phyloP scores from a whole-genome alignment of 1,140 invertebrate genomes.

The Pemphigus obesinymphae region DNA sequence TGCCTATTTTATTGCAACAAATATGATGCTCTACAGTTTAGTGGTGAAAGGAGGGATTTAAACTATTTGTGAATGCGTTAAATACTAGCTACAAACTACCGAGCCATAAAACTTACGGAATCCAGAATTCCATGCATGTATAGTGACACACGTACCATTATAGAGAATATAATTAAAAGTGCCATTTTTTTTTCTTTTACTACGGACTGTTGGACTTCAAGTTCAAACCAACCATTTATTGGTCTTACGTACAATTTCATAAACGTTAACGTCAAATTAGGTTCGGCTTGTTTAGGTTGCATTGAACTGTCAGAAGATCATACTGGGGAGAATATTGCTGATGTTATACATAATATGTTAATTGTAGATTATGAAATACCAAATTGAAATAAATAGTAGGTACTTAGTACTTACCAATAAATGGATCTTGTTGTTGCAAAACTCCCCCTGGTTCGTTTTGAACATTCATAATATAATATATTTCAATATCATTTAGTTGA shows the following conservation, averaged over 20 bases:
- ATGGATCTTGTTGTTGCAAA: no score
- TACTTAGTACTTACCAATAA: no score
- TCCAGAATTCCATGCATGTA: not conserved
- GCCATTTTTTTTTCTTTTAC: not conserved
- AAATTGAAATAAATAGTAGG: not conserved
- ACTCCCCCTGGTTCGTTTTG: no score
- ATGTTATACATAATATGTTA: not conserved
- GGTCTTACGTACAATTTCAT: not conserved
- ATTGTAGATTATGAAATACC: not conserved
- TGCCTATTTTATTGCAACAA: not conserved
- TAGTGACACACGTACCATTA: not conserved
- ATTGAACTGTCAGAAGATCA: not conserved
- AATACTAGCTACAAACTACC: not conserved
- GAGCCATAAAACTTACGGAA: not conserved
- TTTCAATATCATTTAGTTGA: no score
- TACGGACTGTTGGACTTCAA: not conserved
- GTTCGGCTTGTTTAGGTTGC: not conserved
- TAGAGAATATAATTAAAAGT: not conserved
- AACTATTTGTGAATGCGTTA: not conserved
- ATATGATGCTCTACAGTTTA: not conserved
- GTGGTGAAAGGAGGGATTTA: not conserved
- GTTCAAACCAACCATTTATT: conserved; percentile 6
- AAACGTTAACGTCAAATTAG: not conserved
- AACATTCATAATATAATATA: no score
- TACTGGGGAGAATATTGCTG: no score